A percentile compares a stretch with the other conserved stretches of the same genome.
Conservation (phyloP, 1,140 invertebrate species). For the Ptiloglossa arizonensis region DNA sequence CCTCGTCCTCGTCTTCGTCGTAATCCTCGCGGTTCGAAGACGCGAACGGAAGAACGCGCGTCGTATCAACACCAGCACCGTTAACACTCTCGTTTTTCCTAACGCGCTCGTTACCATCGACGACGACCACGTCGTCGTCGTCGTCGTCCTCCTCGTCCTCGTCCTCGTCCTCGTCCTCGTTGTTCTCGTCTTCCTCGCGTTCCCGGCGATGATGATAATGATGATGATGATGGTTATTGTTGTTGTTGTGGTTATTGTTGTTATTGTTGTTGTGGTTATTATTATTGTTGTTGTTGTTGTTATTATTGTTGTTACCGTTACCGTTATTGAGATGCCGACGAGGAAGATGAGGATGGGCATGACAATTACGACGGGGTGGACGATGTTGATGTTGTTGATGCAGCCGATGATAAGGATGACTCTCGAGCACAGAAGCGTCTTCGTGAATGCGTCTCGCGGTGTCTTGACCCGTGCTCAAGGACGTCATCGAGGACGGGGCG, state of each 20-base stretch:
- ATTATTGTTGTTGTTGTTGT: neutral
- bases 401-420: slow-evolving; percentile 33
- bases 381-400: slow-evolving; percentile 45
- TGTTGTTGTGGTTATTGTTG: neutral
- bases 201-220: slow-evolving; percentile 4
- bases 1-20: slow-evolving; percentile 48
- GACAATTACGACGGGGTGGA: slow-evolving; percentile 34
- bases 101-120: slow-evolving; percentile 20
- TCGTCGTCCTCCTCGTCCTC: neutral
- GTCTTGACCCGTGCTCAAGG: slow-evolving; percentile 37
- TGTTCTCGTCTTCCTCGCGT: too few species aligned
- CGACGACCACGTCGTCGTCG: neutral
- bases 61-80: slow-evolving; percentile 14
- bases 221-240: slow-evolving; percentile 12
- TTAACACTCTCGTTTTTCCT: slow-evolving; percentile 31
- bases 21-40: slow-evolving; percentile 16
- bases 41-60: slow-evolving; percentile 36
- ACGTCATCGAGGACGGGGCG: slow-evolving; percentile 43
- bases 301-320: neutral
- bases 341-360: neutral
- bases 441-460: slow-evolving; percentile 41
- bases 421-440: slow-evolving; percentile 22
- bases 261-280: slow-evolving; percentile 5
- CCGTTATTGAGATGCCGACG: slow-evolving; percentile 15
- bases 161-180: too few species aligned